These are phyloP conservation scores for Melipona quadrifasciata DNA, from an alignment of 1,140 invertebrate species.

Conservation along the genomic window DNA sequence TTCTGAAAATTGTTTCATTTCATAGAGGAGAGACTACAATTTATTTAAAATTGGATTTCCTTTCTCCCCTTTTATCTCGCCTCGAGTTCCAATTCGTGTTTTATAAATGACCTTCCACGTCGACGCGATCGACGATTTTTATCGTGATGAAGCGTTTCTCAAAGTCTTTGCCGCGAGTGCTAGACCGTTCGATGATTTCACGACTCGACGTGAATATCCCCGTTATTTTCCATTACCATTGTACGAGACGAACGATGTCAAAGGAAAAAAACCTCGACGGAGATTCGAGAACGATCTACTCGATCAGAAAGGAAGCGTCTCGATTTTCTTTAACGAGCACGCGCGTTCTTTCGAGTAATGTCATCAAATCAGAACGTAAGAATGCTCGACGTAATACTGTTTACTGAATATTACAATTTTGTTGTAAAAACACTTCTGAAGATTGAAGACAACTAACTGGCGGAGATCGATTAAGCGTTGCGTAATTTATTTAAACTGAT, in stretches of 20 bases:
- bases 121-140: background rate
- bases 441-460: background rate
- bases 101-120: background rate
- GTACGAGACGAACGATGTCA: background rate
- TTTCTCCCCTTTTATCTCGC: background rate
- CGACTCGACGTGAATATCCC: background rate
- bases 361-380: no score
- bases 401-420: background rate
- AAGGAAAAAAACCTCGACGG: background rate
- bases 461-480: background rate
- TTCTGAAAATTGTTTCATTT: background rate
- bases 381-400: background rate
- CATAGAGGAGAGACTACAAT: background rate
- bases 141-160: background rate
- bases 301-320: background rate
- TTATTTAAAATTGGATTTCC: conserved; percentile 13
- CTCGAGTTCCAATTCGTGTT: no score
- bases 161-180: background rate
- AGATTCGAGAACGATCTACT: background rate
- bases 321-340: background rate
- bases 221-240: background rate
- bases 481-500: background rate
- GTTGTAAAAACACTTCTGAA: background rate
- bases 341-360: background rate
- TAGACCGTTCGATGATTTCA: background rate